phyloP scores from a whole-genome alignment of 1,140 invertebrate species.

The Heliconius eleuchia region DNA sequence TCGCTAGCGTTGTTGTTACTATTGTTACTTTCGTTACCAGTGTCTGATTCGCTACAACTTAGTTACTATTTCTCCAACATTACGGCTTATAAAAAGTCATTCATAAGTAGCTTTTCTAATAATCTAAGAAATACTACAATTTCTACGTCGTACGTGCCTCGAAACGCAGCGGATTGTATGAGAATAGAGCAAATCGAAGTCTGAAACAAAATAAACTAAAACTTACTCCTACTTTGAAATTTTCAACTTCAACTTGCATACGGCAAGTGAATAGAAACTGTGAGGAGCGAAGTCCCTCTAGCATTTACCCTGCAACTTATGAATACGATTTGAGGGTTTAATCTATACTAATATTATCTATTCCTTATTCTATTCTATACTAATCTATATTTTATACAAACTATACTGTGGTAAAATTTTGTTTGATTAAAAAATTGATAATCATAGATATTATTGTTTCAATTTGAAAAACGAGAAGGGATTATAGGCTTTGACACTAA shows the following conservation, averaged over 20 bases:
- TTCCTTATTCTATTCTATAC: too few species aligned
- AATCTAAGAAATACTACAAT: neutral
- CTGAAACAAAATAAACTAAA: slow-evolving; percentile 38
- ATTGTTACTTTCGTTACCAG: too few species aligned
- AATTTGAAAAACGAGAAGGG: too few species aligned
- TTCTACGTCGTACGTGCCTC: slow-evolving; percentile 51
- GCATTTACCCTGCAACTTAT: neutral
- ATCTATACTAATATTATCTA: neutral
- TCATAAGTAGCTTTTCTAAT: slow-evolving; percentile 38
- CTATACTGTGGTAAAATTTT: too few species aligned
- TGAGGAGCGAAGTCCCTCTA: slow-evolving; percentile 12
- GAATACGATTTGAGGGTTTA: neutral
- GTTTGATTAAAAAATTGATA: too few species aligned
- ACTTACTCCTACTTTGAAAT: slow-evolving; percentile 29
- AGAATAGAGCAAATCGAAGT: slow-evolving; percentile 29
- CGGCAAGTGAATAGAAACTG: slow-evolving; percentile 6
- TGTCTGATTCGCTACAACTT: too few species aligned
- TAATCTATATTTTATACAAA: too few species aligned
- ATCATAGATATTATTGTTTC: too few species aligned
- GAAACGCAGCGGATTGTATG: slow-evolving; percentile 46
- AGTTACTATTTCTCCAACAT: neutral
- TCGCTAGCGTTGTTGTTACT: too few species aligned
- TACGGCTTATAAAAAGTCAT: slow-evolving; percentile 22
- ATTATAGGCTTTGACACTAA: too few species aligned
- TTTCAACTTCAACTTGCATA: slow-evolving; percentile 32